A percentile compares a stretch with the other conserved stretches of the same genome.
Evolutionary conservation across 2,113 vertebrate species (phyloP).

Genomic region (Oenanthe oenanthe): DNA sequence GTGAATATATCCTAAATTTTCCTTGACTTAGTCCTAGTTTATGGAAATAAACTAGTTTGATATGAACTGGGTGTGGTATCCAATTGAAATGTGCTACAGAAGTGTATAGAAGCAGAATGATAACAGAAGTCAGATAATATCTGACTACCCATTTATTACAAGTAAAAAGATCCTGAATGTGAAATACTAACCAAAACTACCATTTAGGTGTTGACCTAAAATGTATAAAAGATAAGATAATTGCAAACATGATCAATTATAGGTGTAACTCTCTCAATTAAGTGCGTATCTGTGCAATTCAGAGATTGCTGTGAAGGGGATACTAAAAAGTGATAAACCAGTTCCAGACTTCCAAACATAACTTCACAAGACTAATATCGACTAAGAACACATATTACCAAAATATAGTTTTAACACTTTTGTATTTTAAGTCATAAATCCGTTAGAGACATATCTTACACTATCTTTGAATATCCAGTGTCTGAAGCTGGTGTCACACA

Average conservation of each 20-base stretch:
- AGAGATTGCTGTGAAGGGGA: neutral
- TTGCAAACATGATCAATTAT: neutral
- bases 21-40: neutral
- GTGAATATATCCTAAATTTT: neutral
- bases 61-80: neutral
- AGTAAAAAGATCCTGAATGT: neutral
- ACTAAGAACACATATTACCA: neutral
- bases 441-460: neutral
- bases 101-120: neutral
- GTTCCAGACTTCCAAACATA: neutral
- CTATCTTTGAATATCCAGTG: rapidly evolving
- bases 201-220: neutral
- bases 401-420: neutral
- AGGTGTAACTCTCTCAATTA: neutral
- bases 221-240: neutral
- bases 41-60: neutral
- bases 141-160: neutral
- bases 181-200: neutral
- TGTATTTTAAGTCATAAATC: neutral
- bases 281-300: neutral
- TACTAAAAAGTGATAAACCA: neutral
- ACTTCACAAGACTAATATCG: neutral
- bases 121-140: neutral
- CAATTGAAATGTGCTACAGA: neutral
- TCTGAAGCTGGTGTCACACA: neutral